A percentile compares a stretch with the other conserved stretches of the same genome.
These are phyloP conservation scores for Catagonus wagneri DNA, from an alignment of 2,113 vertebrate genomes.

Conservation along the genomic window DNA sequence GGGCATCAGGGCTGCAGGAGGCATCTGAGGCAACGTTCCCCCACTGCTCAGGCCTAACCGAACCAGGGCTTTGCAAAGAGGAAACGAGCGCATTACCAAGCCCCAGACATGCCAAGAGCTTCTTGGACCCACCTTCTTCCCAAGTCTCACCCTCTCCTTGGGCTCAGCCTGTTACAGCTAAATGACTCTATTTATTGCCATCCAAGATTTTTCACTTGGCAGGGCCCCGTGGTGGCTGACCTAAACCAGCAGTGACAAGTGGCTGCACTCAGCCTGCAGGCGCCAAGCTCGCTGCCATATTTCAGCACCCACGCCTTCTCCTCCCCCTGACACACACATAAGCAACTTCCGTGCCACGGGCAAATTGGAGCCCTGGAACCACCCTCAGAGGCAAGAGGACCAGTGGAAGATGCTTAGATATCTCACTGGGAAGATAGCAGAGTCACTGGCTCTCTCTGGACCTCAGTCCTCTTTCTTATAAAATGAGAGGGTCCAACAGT, in stretches of 20 bases:
- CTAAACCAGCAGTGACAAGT: conserved; percentile 64
- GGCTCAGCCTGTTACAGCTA: not conserved
- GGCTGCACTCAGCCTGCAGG: not conserved
- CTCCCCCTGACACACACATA: not conserved
- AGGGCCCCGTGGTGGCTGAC: not conserved
- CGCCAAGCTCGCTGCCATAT: not conserved
- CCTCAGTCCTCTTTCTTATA: not conserved
- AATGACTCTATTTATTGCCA: conserved; percentile 58
- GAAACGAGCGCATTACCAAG: not conserved
- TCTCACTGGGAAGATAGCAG: not conserved
- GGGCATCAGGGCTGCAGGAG: conserved; percentile 1
- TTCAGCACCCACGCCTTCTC: not conserved
- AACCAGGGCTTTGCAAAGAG: not conserved
- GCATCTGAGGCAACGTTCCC: conserved; percentile 61
- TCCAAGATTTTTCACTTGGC: conserved; percentile 47
- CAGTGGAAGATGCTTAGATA: not conserved
- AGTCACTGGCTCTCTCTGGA: not conserved
- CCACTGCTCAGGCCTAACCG: not conserved
- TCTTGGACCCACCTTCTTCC: not conserved
- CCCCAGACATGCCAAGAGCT: conserved; percentile 31
- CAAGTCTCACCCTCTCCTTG: not conserved
- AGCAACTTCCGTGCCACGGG: not conserved
- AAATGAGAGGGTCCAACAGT: not conserved
- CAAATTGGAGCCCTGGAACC: not conserved
- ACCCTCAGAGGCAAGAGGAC: not conserved